These are phyloP conservation scores for Solea solea DNA, from an alignment of 2,113 vertebrate species.

Conservation along the genomic window DNA sequence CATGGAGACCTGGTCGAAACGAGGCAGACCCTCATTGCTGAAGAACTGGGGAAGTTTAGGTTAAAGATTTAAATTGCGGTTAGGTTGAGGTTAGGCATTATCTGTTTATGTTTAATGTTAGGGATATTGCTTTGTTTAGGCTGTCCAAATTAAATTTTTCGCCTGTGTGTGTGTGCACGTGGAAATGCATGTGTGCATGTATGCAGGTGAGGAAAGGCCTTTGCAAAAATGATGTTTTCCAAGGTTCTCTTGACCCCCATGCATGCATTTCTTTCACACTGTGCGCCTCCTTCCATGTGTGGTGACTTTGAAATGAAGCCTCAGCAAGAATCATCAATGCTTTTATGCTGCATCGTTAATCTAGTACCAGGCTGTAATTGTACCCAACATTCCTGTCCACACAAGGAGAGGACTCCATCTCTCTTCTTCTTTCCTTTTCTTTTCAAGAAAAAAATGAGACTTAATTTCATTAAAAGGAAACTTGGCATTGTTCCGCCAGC, in stretches of 20 bases:
- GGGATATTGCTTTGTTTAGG: no score
- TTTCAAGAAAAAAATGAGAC: slow-evolving; percentile 43
- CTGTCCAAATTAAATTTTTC: no score
- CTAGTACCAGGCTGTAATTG: slow-evolving; percentile 41
- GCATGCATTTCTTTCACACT: slow-evolving; percentile 9
- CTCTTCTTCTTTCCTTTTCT: slow-evolving; percentile 29
- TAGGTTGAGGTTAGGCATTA: no score
- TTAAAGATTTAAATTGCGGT: no score
- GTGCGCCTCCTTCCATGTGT: slow-evolving; percentile 14
- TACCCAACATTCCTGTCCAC: slow-evolving; percentile 63
- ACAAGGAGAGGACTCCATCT: slow-evolving; percentile 35
- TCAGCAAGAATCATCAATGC: slow-evolving; percentile 52
- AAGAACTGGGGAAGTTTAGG: no score
- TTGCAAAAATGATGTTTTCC: slow-evolving; percentile 47
- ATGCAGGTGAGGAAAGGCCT: slow-evolving; percentile 53
- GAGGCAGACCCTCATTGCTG: no score
- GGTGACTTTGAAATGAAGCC: slow-evolving; percentile 53
- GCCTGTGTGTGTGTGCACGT: slow-evolving; percentile 34
- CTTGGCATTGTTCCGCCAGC: slow-evolving; percentile 60
- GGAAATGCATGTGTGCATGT: slow-evolving; percentile 11
- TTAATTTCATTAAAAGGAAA: slow-evolving; percentile 80
- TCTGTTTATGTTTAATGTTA: no score
- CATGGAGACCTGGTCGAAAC: no score
- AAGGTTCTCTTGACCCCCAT: slow-evolving; percentile 26
- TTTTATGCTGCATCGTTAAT: slow-evolving; percentile 63